A percentile compares a stretch with the other conserved stretches of the same genome.
These are phyloP conservation scores for Ephialtes manifestator DNA, from an alignment of 2,888 invertebrate genomes.

Conservation along the genomic window DNA sequence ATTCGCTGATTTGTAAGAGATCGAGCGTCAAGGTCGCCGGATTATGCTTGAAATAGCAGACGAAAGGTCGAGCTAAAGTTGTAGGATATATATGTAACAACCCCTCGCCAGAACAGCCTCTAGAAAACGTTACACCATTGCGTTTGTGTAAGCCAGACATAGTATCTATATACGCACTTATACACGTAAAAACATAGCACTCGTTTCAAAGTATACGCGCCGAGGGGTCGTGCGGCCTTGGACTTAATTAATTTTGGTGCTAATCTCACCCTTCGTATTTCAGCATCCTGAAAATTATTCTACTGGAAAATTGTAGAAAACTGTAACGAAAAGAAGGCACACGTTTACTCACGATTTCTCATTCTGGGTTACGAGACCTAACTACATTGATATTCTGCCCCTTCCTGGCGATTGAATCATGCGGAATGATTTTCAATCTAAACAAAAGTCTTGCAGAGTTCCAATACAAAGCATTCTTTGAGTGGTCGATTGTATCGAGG, in stretches of 20 bases:
- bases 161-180: background rate
- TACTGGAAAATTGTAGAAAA: conserved; percentile 36
- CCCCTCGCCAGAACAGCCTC: conserved; percentile 7
- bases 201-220: background rate
- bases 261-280: conserved; percentile 37
- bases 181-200: background rate
- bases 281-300: conserved; percentile 18
- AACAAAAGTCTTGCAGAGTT: background rate
- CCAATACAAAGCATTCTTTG: background rate
- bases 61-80: conserved; percentile 17
- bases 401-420: background rate
- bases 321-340: background rate
- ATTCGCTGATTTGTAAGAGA: conserved; percentile 2
- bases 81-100: conserved; percentile 22
- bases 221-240: conserved; percentile 26
- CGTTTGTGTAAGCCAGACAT: conserved; percentile 3
- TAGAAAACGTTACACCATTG: background rate
- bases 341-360: background rate
- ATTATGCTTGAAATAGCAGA: conserved; percentile 20
- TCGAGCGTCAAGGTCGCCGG: conserved; percentile 36
- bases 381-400: background rate
- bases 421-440: conserved; percentile 13
- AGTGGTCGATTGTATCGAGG: no score
- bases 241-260: conserved; percentile 58
- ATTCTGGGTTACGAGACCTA: background rate